Evolutionary conservation across 2,113 vertebrate genomes (phyloP).

Genomic region (Malurus alboscapulatus): DNA sequence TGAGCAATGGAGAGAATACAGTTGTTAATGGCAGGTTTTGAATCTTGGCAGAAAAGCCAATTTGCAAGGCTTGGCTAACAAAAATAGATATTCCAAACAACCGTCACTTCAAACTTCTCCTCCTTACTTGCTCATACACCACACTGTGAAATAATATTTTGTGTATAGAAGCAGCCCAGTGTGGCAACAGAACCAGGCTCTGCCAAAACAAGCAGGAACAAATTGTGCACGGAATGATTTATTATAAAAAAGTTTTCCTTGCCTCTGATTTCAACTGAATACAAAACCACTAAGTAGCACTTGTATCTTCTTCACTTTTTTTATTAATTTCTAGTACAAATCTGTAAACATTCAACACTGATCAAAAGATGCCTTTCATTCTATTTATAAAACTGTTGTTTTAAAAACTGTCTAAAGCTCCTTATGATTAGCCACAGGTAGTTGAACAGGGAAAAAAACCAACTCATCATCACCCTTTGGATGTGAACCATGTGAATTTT

Average conservation of each 20-base stretch:
- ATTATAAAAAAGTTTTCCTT: neutral
- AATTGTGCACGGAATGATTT: neutral
- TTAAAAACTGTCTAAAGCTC: neutral
- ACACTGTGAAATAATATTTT: neutral
- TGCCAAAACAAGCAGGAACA: neutral
- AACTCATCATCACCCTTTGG: accelerated
- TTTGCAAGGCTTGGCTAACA: neutral
- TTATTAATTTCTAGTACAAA: neutral
- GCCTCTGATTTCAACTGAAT: neutral
- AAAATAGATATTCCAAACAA: neutral
- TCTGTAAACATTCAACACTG: neutral
- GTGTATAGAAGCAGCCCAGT: neutral
- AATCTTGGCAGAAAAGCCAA: neutral
- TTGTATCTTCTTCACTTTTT: neutral
- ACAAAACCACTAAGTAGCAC: neutral
- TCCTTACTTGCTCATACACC: neutral
- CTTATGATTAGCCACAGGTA: neutral
- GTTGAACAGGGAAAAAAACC: neutral
- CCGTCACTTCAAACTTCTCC: neutral
- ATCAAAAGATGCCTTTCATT: neutral
- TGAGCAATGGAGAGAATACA: neutral
- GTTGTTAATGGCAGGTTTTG: neutral
- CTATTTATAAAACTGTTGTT: neutral
- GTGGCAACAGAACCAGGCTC: neutral
- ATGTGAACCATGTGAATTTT: neutral